Base-by-base conservation (phyloP, 2,888 invertebrate genomes). In the Nemotelus pantherinus region DNA sequence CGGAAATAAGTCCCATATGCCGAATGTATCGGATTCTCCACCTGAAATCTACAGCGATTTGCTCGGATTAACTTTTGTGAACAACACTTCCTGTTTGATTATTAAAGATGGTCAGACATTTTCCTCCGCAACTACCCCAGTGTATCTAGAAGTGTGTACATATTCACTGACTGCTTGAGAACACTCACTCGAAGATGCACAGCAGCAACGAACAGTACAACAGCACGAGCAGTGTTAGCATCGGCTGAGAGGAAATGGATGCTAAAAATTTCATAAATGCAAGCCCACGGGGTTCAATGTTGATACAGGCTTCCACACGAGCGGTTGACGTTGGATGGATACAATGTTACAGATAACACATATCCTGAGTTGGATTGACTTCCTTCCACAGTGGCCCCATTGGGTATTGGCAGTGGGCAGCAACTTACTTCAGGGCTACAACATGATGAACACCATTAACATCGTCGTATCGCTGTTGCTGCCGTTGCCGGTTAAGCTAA, bases 401-500 rank as follows among this genome's bases (percentile, higher is more conserved):
- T 41, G 63, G 63, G 63, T 2, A 43, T 43, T 63, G 63, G 41
- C 5, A 43, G 63, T 63, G 63, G 63, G 63, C 63, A 3, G 63
- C 10, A 7, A 63, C 63, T 9, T 41, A 63, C 63, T 63, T 43
- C 63, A 39, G 63, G 63, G 63, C 63, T 41, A 63, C 63, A 63
- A 63, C 39, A 63, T 63, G 63, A 63, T 63, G 63, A 63, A 63
- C 63, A 63, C 63, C 63, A 63, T 63, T 63, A 63, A 63, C 63
- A 63, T 41, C 63, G 25, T 57, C 57, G 2, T 43, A 63, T 25
- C 25, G 25, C 63, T 63, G 4, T 43, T 48, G 50, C 47, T 68
- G 48, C 48, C 7, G 68, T 39, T 60, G 45, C 64, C 53, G 76
- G 55, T 67, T 81, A 77, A 80, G 80, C 80, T 80, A 82, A 82